phyloP scores from a whole-genome alignment of 2,113 vertebrate genomes.

The Casuarius casuarius region DNA sequence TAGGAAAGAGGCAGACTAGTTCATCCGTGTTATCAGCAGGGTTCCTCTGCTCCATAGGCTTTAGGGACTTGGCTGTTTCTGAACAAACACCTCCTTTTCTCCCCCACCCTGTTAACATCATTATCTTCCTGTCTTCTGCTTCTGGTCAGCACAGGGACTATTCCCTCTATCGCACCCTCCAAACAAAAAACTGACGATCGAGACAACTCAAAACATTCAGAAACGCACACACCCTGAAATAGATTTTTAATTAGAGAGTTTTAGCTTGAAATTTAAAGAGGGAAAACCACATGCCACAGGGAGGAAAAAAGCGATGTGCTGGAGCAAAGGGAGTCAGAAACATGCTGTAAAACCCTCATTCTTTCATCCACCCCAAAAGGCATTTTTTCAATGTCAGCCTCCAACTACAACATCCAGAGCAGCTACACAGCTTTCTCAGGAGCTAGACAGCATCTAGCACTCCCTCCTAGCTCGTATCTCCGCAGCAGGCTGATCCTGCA shows the following conservation, averaged over 20 bases:
- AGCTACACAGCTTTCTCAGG: background rate
- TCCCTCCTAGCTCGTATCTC: background rate
- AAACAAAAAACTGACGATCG: background rate
- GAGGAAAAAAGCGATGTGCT: background rate
- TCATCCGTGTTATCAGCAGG: conserved; percentile 71
- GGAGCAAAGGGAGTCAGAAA: background rate
- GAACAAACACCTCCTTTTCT: conserved; percentile 69
- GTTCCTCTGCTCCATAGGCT: conserved; percentile 49
- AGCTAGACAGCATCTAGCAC: background rate
- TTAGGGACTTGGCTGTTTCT: conserved; percentile 54
- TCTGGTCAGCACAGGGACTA: conserved; percentile 37
- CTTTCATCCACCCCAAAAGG: background rate
- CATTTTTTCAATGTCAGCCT: background rate
- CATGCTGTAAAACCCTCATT: background rate
- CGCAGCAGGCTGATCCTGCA: background rate
- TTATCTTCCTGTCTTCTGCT: conserved; percentile 51
- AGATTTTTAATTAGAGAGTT: background rate
- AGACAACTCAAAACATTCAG: background rate
- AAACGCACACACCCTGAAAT: background rate
- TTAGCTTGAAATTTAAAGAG: background rate
- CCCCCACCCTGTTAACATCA: conserved; percentile 56
- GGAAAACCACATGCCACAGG: background rate
- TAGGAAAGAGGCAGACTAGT: conserved; percentile 65
- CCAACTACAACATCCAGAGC: background rate
- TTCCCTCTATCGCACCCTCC: background rate